phyloP scores from a whole-genome alignment of 1,140 invertebrate species.

The Nylanderia fulva region DNA sequence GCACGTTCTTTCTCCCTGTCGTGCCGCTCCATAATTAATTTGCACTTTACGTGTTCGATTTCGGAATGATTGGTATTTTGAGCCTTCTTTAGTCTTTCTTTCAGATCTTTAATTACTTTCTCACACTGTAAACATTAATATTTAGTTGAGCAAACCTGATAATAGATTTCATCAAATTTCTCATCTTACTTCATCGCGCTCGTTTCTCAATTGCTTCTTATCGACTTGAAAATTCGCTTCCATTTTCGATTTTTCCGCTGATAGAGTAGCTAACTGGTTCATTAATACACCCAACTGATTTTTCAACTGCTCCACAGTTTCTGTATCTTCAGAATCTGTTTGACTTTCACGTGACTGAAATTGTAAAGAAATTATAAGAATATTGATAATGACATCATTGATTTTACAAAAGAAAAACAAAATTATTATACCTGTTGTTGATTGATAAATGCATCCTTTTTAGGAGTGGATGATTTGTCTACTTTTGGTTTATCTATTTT shows the following conservation, averaged over 20 bases:
- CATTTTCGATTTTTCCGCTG: constrained; percentile 93
- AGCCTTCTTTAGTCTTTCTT: constrained; percentile 87
- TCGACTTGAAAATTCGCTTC: constrained; percentile 93
- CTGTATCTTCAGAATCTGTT: constrained; percentile 73
- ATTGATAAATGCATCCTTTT: background rate
- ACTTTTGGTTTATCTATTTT: background rate
- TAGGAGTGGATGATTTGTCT: background rate
- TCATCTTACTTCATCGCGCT: constrained; percentile 87
- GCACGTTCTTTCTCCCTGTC: constrained; percentile 92
- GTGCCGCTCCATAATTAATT: constrained; percentile 91
- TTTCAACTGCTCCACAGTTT: constrained; percentile 84
- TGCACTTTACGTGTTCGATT: constrained; percentile 90
- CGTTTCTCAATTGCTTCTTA: constrained; percentile 90
- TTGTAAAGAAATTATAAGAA: constrained; percentile 14
- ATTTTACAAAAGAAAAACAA: background rate
- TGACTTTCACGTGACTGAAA: constrained; percentile 59
- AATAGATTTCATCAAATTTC: constrained; percentile 8
- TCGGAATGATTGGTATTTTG: constrained; percentile 87
- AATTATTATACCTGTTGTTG: constrained; percentile 19
- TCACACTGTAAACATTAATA: constrained; percentile 87
- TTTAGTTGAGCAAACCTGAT: constrained; percentile 5
- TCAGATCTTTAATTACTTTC: constrained; percentile 88
- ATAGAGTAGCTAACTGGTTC: constrained; percentile 91
- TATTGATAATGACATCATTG: background rate
- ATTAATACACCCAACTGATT: constrained; percentile 89